Conservation (phyloP, 1,140 invertebrate genomes). For the Scaptomyza hsui region DNA sequence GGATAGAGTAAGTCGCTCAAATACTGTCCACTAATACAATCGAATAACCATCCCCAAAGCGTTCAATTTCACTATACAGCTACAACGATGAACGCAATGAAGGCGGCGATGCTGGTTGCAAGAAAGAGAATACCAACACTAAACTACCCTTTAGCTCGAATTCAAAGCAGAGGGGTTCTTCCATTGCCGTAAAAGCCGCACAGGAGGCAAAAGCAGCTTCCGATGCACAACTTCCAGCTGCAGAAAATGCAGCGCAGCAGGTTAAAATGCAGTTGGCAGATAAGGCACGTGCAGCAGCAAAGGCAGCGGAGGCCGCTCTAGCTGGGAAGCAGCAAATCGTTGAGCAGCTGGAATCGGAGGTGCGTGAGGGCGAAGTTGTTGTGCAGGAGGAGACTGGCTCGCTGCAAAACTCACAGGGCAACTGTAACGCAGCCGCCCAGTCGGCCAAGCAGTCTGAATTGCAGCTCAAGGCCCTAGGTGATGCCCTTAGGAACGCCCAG, state of each 20-base stretch:
- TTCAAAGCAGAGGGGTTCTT: conserved; percentile 78
- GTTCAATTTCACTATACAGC: not conserved
- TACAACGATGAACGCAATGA: not conserved
- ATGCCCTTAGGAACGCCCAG: conserved; percentile 73
- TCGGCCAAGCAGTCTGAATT: conserved; percentile 86
- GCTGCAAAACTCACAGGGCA: conserved; percentile 86
- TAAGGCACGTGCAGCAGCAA: conserved; percentile 87
- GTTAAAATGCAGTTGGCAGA: conserved; percentile 88
- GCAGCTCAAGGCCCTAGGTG: conserved; percentile 70
- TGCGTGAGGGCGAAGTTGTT: conserved; percentile 87
- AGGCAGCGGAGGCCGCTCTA: conserved; percentile 87
- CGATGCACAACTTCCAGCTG: conserved; percentile 87
- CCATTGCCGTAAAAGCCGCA: conserved; percentile 87
- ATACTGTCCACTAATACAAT: too few relatives aligned
- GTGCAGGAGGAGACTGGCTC: conserved; percentile 86
- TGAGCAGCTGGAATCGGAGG: conserved; percentile 86
- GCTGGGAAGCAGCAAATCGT: conserved; percentile 87
- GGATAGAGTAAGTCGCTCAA: conserved; percentile 12
- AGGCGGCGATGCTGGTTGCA: not conserved
- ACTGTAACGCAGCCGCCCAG: conserved; percentile 86
- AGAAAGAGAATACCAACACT: conserved; percentile 1
- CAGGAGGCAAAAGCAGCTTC: conserved; percentile 87
- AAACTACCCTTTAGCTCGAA: not conserved
- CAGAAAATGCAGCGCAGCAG: conserved; percentile 86
- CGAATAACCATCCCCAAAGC: not conserved